Conservation (phyloP, 2,888 invertebrate genomes). For the Watsonalla binaria region DNA sequence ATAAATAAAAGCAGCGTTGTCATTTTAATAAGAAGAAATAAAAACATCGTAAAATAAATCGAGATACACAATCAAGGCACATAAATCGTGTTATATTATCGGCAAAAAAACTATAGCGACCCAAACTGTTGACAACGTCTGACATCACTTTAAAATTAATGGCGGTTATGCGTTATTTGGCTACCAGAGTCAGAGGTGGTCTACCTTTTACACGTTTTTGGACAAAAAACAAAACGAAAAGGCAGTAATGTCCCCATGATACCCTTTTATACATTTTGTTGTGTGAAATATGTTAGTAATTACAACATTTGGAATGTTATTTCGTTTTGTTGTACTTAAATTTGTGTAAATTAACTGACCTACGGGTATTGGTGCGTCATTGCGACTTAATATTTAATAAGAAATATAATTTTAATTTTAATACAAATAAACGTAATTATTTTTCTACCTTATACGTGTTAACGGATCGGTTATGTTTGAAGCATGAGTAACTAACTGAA, state of each 20-base stretch:
- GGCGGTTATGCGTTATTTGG: conserved; percentile 59
- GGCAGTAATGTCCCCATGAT: conserved; percentile 37
- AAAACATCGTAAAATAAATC: conserved; percentile 32
- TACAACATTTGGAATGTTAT: conserved; percentile 40
- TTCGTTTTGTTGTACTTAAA: conserved; percentile 6
- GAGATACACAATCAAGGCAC: conserved; percentile 46
- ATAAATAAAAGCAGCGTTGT: neutral
- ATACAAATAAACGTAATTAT: no score
- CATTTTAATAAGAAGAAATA: conserved; percentile 4
- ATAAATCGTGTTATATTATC: conserved; percentile 61
- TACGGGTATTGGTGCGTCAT: neutral
- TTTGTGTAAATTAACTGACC: neutral
- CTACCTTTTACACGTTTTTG: conserved; percentile 51
- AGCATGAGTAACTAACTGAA: no score
- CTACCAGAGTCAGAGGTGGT: conserved; percentile 73
- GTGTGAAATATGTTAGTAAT: conserved; percentile 60
- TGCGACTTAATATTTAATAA: neutral
- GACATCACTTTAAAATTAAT: conserved; percentile 69
- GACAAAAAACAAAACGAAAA: conserved; percentile 24
- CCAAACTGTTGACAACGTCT: conserved; percentile 70
- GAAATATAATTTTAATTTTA: no score
- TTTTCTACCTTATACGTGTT: no score
- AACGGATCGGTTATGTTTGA: no score
- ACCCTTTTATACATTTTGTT: conserved; percentile 41
- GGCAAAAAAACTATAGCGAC: conserved; percentile 45